Evolutionary conservation across 2,797 vertebrate genomes (phyloP), one percentile per base, ranked within the genome.

Genomic region (Echeneis naucrates): DNA sequence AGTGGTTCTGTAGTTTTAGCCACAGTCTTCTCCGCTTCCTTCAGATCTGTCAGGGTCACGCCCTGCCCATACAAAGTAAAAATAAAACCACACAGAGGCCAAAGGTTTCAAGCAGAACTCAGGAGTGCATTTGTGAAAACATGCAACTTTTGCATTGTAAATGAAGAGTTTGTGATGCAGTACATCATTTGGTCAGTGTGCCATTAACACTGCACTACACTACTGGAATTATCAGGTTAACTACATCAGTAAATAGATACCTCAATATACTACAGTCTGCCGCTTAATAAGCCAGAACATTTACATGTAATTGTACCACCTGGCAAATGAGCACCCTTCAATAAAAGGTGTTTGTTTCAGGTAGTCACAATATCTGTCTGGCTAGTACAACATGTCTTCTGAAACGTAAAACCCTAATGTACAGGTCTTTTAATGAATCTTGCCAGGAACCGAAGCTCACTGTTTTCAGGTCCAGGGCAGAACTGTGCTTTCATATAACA

Each of bases 21-120:
- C 0, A 92, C 87, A 0, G 69, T 94, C 85, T 95, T 96, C 87
- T 98, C 96, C 0, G 97, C 96, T 77, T 97, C 97, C 77, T 97
- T 98, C 68, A 98, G 83, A 80, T 98, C 97, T 0, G 95, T 97
- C 63, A 98, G 89, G 1, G 97, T 97, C 65, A 98, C 97, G 21
- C 97, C 97, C 97, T 98, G 84, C 10, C 24, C 66, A 50, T 53
- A 75, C 10, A 77, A 16, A 80, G 27, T 7, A 48, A 13, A 45
- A 16, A 62, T 9, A 40, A 61, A 66, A 68, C 8, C 14, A 53
- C 24, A 40, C 47, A 71, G 19, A 42, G 8, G 13, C 19, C 5
- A 42, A 13, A 9, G 5, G 27, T 32, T 53, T 32, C 2, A 4
- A 30, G 30, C n/a, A 30, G 0, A 63, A 26, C 44, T 5, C 12